Conservation (phyloP, 2,797 vertebrate genomes). For the Diceros bicornis region DNA sequence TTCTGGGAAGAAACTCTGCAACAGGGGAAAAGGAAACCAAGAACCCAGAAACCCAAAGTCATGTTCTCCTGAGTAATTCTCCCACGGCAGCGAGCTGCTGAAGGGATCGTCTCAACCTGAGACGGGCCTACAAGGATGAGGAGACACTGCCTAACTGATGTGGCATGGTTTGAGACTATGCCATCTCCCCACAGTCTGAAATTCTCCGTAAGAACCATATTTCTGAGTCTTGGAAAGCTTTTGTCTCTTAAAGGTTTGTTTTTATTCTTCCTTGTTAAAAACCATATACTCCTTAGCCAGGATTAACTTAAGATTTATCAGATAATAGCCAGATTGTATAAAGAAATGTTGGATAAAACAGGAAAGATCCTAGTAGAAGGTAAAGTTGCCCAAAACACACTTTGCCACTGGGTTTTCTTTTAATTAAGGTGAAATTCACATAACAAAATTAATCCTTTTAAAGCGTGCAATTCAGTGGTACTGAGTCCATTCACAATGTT, state of each 20-base stretch:
- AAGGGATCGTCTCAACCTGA: not conserved
- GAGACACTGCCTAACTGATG: not conserved
- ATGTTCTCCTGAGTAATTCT: conserved; percentile 36
- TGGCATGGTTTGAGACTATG: not conserved
- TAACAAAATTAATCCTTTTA: conserved; percentile 10
- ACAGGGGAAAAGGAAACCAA: conserved; percentile 7
- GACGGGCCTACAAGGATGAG: not conserved
- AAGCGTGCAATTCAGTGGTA: not conserved
- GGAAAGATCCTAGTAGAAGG: not conserved
- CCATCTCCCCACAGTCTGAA: not conserved
- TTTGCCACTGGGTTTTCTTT: not conserved
- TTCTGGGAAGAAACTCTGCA: not conserved
- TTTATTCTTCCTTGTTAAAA: conserved; percentile 12
- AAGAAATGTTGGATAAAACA: not conserved
- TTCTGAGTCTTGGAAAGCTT: not conserved
- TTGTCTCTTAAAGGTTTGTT: not conserved
- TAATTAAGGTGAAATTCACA: not conserved
- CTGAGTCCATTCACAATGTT: not conserved
- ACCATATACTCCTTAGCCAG: not conserved
- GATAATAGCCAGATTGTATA: not conserved
- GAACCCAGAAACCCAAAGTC: conserved; percentile 14
- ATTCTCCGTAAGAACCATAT: not conserved
- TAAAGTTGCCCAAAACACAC: not conserved
- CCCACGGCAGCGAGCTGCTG: not conserved
- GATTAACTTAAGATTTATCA: not conserved